Base-by-base conservation (phyloP, 53 echinoderm and acorn worm species). In the Astropecten irregularis region DNA sequence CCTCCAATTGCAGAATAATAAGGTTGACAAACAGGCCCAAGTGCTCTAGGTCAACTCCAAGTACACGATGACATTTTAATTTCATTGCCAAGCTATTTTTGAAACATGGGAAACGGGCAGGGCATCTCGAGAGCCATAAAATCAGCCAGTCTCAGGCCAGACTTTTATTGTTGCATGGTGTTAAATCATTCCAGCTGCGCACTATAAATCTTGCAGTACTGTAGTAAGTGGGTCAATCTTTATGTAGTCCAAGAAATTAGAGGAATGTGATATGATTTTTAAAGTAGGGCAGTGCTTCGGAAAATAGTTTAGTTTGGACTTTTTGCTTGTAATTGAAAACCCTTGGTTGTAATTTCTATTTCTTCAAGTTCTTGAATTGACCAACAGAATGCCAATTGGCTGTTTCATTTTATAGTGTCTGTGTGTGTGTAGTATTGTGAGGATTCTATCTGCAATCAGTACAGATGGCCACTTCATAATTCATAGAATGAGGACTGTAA, bases 161-260 rank as follows among this genome's bases (percentile, higher is more conserved):
- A 31, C 57, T 23, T 46, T 38, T 36, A 55, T 56, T 34, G 32
- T 38, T 38, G 55, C 36, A 11, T 23, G 49, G 57, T 39, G 40
- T 35, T 74, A 74, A 74, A 74, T 57, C 74, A 74, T 38, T 19
- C 57, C 57, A 58, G 57, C 38, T 58, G 39, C 25, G 57, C 22
- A 32, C 39, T 6, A 27, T 74, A 56, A 74, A 74, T 58, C 39
- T 46, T 46, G 26, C 64, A 23, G 47, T 53, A 21, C 34, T 22
- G 10, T 66, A 35, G 20, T 52, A 54, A 37, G 33, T 74, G 36
- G 74, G 74, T 74, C 74, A 40, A 10, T 54, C 58, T 74, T 74
- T 74, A 74, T 74, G 31, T 57, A 28, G 56, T 55, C 40, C 39
- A 7, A 14, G 28, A 9, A 56, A 56, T 40, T 9, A 36, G 73